Evolutionary conservation across 2,888 invertebrate genomes (phyloP).

Genomic region (Plebejus argus): DNA sequence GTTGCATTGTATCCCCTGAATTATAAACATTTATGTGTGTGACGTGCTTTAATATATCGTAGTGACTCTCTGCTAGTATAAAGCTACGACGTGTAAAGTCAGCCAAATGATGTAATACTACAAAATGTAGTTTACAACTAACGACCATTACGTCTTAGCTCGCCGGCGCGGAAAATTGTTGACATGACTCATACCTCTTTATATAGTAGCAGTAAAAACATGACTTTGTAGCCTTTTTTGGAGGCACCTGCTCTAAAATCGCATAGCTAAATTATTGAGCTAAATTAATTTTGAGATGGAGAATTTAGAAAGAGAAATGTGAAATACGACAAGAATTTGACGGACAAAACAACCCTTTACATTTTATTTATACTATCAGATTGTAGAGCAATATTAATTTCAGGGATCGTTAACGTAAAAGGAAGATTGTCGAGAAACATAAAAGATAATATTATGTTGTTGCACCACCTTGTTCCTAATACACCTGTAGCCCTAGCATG

Average conservation of each 20-base stretch:
- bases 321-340: neutral
- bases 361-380: too few species aligned
- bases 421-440: too few species aligned
- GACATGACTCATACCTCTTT: constrained; percentile 21
- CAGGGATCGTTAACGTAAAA: too few species aligned
- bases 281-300: neutral
- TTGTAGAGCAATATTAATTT: too few species aligned
- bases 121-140: constrained; percentile 58
- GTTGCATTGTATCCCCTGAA: neutral
- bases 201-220: constrained; percentile 9
- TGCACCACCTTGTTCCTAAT: too few species aligned
- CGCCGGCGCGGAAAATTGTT: constrained; percentile 36
- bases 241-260: neutral
- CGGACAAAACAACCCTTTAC: neutral
- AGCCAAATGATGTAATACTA: constrained; percentile 56
- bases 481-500: too few species aligned
- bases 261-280: neutral
- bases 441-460: too few species aligned
- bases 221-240: neutral
- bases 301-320: neutral
- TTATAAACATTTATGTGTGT: constrained; percentile 29
- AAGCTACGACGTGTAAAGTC: constrained; percentile 57
- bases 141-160: constrained; percentile 53
- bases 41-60: constrained; percentile 36
- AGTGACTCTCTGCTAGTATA: constrained; percentile 31